Conservation (phyloP, 2,113 vertebrate species). For the Macrotis lagotis region DNA sequence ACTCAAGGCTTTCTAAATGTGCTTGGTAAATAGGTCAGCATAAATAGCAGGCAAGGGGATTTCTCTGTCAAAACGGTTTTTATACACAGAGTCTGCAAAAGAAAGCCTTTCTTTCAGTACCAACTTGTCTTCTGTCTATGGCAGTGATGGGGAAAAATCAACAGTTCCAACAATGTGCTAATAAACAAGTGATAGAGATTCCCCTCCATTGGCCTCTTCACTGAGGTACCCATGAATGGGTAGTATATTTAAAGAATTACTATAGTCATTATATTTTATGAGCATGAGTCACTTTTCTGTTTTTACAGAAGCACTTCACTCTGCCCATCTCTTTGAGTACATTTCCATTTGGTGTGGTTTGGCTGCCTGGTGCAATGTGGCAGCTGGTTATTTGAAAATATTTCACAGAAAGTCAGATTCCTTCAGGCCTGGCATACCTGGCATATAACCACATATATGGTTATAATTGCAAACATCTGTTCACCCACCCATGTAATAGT, state of each 20-base stretch:
- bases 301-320: constrained; percentile 81
- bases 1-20: not conserved
- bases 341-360: constrained; percentile 88
- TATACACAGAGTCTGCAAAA: not conserved
- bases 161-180: constrained; percentile 40
- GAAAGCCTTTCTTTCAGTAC: constrained; percentile 34
- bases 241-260: constrained; percentile 82
- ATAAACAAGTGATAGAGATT: constrained; percentile 72
- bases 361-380: constrained; percentile 76
- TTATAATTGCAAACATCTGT: constrained; percentile 87
- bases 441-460: constrained; percentile 78
- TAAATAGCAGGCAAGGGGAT: not conserved
- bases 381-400: constrained; percentile 84
- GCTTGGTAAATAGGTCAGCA: rapidly evolving
- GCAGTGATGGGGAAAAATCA: constrained; percentile 23
- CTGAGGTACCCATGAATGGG: constrained; percentile 48
- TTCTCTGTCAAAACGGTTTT: not conserved
- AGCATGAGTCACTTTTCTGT: constrained; percentile 84
- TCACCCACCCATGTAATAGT: constrained; percentile 79
- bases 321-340: constrained; percentile 84
- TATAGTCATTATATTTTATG: constrained; percentile 83
- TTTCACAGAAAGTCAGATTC: constrained; percentile 81
- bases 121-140: constrained; percentile 59
- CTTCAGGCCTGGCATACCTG: constrained; percentile 84
- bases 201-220: not conserved